Percentiles rank a stretch among this genome's conserved stretches.
These are phyloP conservation scores for Diloba caeruleocephala DNA, from an alignment of 2,888 invertebrate genomes.

Conservation along the genomic window DNA sequence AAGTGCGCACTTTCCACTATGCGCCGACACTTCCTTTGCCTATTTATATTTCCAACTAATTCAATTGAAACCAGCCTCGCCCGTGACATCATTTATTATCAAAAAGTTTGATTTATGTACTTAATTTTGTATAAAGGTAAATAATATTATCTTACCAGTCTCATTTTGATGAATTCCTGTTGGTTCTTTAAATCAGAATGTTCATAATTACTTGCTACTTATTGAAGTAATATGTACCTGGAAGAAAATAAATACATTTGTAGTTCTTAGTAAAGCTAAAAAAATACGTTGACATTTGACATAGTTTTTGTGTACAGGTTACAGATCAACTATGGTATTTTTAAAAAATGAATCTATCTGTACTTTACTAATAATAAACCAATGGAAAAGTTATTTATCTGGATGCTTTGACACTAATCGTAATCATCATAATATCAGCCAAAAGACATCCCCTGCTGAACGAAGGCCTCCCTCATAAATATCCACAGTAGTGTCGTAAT, in stretches of 20 bases:
- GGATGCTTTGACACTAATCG: too few species aligned
- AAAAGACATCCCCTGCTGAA: too few species aligned
- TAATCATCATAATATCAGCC: too few species aligned
- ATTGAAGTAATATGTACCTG: slow-evolving; percentile 73
- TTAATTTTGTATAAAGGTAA: slow-evolving; percentile 2
- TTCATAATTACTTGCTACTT: slow-evolving; percentile 64
- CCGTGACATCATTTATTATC: background rate
- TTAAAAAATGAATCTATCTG: too few species aligned
- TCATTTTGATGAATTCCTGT: slow-evolving; percentile 74
- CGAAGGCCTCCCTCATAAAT: too few species aligned
- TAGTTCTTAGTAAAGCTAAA: slow-evolving; percentile 2
- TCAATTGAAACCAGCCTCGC: slow-evolving; percentile 49
- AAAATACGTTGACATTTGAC: too few species aligned
- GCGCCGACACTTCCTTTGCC: slow-evolving; percentile 82
- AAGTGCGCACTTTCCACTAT: slow-evolving; percentile 87
- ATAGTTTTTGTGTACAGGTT: too few species aligned
- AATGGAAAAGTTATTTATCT: too few species aligned
- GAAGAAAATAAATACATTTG: slow-evolving; percentile 57
- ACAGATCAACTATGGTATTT: too few species aligned
- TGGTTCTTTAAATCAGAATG: slow-evolving; percentile 57
- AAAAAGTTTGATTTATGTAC: slow-evolving; percentile 1
- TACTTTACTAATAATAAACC: too few species aligned
- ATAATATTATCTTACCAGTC: slow-evolving; percentile 76
- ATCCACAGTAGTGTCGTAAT: too few species aligned
- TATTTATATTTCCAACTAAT: slow-evolving; percentile 76